Evolutionary conservation across 2,888 invertebrate genomes (phyloP).

Genomic region (Leptinotarsa tumamoca): DNA sequence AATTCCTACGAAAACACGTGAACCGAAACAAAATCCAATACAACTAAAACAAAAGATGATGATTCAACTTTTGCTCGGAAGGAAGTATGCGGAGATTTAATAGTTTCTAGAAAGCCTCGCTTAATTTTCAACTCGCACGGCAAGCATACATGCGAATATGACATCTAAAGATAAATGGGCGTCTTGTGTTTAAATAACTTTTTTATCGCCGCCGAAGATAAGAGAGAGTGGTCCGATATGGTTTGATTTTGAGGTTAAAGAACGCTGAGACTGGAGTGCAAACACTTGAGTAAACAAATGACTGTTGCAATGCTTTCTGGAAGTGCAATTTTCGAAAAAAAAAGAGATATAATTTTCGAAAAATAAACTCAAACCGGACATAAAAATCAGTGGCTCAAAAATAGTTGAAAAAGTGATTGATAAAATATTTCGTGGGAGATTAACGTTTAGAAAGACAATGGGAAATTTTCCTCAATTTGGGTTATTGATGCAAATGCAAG

Average conservation of each 20-base stretch:
- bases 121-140: not conserved
- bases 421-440: too few species aligned
- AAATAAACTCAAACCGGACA: too few species aligned
- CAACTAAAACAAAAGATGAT: not conserved
- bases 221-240: conserved; percentile 5
- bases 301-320: not conserved
- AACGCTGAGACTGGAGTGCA: not conserved
- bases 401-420: too few species aligned
- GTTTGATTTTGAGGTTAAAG: not conserved
- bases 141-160: not conserved
- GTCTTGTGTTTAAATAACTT: not conserved
- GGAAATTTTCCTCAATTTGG: too few species aligned
- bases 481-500: too few species aligned
- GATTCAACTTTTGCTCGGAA: not conserved
- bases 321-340: not conserved
- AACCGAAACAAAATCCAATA: not conserved
- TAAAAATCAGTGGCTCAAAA: too few species aligned
- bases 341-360: not conserved
- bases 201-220: conserved; percentile 4
- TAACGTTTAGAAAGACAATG: too few species aligned
- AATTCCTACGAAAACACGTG: too few species aligned
- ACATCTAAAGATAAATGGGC: not conserved
- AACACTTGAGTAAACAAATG: not conserved
- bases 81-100: not conserved
- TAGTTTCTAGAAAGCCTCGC: conserved; percentile 11